phyloP scores from a whole-genome alignment of 2,797 vertebrate species.

The Lithobates sylvaticus region DNA sequence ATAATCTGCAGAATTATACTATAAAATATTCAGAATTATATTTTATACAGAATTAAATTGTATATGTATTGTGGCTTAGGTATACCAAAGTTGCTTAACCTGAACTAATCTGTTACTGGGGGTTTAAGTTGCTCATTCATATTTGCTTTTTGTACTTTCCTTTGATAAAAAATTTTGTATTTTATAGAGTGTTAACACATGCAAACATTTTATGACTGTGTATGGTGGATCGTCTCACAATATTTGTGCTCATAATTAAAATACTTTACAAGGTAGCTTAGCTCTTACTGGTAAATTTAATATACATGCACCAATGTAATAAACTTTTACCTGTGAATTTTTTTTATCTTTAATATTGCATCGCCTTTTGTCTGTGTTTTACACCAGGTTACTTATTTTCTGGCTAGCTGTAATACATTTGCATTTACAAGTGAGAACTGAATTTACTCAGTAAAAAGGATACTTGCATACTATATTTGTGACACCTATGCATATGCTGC shows the following conservation, averaged over 20 bases:
- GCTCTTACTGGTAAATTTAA: constrained; percentile 52
- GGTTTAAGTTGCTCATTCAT: constrained; percentile 20
- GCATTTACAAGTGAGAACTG: constrained; percentile 28
- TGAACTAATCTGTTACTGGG: constrained; percentile 15
- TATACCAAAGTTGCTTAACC: background rate
- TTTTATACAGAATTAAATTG: no score
- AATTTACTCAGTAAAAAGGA: constrained; percentile 31
- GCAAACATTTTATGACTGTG: constrained; percentile 57
- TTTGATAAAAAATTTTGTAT: constrained; percentile 54
- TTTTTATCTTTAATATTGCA: constrained; percentile 36
- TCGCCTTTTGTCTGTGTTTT: constrained; percentile 41
- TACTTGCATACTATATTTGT: background rate
- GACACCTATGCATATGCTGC: no score
- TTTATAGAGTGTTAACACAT: constrained; percentile 62
- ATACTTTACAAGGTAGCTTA: constrained; percentile 52
- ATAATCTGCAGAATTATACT: no score
- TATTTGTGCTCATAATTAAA: constrained; percentile 56
- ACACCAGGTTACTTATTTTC: constrained; percentile 47
- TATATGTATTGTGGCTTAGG: background rate
- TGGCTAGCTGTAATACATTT: constrained; percentile 6
- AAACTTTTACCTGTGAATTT: constrained; percentile 47
- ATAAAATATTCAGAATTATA: no score
- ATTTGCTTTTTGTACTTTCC: constrained; percentile 50
- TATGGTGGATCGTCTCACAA: constrained; percentile 56
- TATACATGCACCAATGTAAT: constrained; percentile 52